phyloP scores from a whole-genome alignment of 2,888 invertebrate species.

The Sepiola atlantica region DNA sequence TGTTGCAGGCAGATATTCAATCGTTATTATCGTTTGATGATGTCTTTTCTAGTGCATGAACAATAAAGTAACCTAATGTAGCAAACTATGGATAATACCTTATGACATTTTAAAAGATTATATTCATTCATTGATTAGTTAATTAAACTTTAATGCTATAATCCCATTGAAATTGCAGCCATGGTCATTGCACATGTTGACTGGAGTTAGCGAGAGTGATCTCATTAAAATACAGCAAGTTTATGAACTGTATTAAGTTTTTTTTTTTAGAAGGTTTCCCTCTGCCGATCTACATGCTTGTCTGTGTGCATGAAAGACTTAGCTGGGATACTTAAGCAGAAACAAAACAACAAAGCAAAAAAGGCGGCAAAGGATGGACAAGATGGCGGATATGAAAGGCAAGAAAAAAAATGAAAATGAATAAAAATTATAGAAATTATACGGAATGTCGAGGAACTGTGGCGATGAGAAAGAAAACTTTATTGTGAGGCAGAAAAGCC shows the following conservation, averaged over 20 bases:
- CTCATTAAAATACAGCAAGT: neutral
- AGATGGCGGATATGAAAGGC: neutral
- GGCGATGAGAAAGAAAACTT: conserved; percentile 32
- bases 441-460: conserved; percentile 11
- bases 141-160: too few relatives aligned
- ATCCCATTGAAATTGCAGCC: neutral
- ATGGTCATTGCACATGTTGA: neutral
- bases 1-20: too few relatives aligned
- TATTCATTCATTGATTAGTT: too few relatives aligned
- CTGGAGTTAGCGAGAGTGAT: neutral
- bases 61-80: too few relatives aligned
- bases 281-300: neutral
- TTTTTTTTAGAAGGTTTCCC: neutral
- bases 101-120: too few relatives aligned
- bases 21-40: too few relatives aligned
- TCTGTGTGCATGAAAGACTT: conserved; percentile 8
- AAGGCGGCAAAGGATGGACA: neutral
- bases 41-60: too few relatives aligned
- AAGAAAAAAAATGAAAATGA: neutral
- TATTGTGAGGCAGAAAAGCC: neutral
- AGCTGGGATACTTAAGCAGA: neutral
- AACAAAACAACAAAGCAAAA: neutral
- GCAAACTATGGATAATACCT: too few relatives aligned
- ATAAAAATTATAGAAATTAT: neutral
- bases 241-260: neutral